Evolutionary conservation across 1,140 invertebrate genomes (phyloP), one percentile per base, ranked within the genome.

Genomic region (Drosophila melanica): DNA sequence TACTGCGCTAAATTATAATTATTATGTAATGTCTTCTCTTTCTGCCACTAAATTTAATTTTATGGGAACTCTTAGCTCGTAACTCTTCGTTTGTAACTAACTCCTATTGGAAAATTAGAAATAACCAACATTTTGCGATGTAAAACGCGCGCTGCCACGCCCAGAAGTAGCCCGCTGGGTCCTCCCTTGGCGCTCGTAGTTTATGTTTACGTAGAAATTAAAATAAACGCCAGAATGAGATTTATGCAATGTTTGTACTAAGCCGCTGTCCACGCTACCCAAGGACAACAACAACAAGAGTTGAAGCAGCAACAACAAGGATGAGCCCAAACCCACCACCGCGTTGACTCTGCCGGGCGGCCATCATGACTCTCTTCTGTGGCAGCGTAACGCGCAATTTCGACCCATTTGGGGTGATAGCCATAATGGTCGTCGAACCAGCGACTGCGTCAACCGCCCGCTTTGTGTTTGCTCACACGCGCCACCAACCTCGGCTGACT

Each of bases 191-290:
- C 60, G 84, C 80, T 80, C 84, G 60, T 89, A 80, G 70, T 89
- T 89, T 89, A 89, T 89, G 84, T 84, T 89, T 90, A 90, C 85
- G 77, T 75, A 75, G 85, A 89, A 89, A 89, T 89, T 90, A 89
- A 89, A 89, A 89, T 89, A 89, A 90, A 89, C 84, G 80, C 85
- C 85, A 59, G 70, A 75, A 90, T 78, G 70, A 80, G 84, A 89
- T 89, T 89, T 89, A 89, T 89, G 87, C 85, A 75, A 80, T 89
- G 85, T 89, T 89, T 90, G 84, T 89, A 90, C 77, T 90, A 89
- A 89, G 79, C 85, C 79, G 69, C 76, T 90, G 84, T 77, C 84
- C 82, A 77, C 66, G 77, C 75, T 62, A 55, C 45, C 12, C 65
- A 62, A 18, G 65, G 69, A 51, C 12, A 14, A 27, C 51, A 54